Conservation (phyloP, 2,888 invertebrate species). For the Axea sp. region DNA sequence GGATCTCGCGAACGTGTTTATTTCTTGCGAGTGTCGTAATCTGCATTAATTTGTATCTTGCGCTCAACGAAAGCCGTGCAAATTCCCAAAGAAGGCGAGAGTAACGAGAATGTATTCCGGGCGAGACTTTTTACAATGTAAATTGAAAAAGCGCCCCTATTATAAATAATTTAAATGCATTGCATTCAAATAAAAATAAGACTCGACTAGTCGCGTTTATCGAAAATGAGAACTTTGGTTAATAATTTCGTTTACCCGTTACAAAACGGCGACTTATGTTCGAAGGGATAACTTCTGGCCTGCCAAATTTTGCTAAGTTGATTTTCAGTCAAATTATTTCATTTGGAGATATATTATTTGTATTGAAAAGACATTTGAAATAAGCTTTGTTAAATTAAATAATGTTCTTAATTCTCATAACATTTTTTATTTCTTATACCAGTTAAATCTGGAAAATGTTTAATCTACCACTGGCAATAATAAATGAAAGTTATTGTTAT, state of each 20-base stretch:
- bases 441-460: too few species aligned
- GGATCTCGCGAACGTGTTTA: constrained; percentile 46
- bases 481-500: too few species aligned
- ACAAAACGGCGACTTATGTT: constrained; percentile 5
- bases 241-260: constrained; percentile 48
- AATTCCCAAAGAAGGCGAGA: constrained; percentile 39
- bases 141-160: constrained; percentile 70
- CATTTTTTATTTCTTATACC: too few species aligned
- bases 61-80: constrained; percentile 31
- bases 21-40: constrained; percentile 46
- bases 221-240: constrained; percentile 44
- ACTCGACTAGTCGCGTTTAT: constrained; percentile 21
- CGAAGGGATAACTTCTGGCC: constrained; percentile 6
- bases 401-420: too few species aligned
- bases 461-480: too few species aligned
- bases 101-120: constrained; percentile 23
- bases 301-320: not conserved
- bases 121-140: constrained; percentile 65
- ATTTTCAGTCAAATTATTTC: constrained; percentile 12
- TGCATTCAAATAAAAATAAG: constrained; percentile 62
- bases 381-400: too few species aligned
- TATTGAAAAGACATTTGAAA: too few species aligned
- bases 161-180: constrained; percentile 73
- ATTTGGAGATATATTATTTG: constrained; percentile 4
- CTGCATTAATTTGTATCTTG: constrained; percentile 57